Evolutionary conservation across 1,140 invertebrate species (phyloP), one percentile per base, ranked within the genome.

Genomic region (Drosophila lacteicornis): DNA sequence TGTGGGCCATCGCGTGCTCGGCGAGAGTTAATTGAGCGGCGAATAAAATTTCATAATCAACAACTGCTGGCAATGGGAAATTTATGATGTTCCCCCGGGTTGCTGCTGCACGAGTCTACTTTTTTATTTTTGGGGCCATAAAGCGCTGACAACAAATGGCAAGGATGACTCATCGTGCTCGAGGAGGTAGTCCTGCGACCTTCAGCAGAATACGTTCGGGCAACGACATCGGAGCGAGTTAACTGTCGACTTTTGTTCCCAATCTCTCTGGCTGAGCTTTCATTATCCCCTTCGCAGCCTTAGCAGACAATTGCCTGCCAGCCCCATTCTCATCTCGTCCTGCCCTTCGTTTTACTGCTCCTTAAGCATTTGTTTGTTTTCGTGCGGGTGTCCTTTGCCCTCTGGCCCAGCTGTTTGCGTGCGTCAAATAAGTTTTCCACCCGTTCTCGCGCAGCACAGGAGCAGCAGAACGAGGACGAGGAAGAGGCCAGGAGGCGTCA

Each of bases 1-100:
- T 87, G 53, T 83, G 83, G 80, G 76, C 58, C 83, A 83, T 87
- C 84, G 83, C 83, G 83, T 87, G 83, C 84, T 67, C 46, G 46
- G 40, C 65, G 49, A 46, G 68, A 87, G 55, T 87, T 87, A 87
- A 88, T 88, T 88, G 84, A 56, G 83, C 76, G 53, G 57, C 73
- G 63, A 87, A 83, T 78, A 69, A 80, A 88, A 80, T 88, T 87
- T 83, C 80, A 88, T 87, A 87, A 87, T 80, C 80, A 80, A 80
- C 60, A 67, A 78, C 61, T 42, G 62, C 75, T 63, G 45, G 71
- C 66, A 86, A 87, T 82, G 62, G 36, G 25, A 80, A 87, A 60
- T 87, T 87, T 87, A 82, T 51, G 79, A 83, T 42, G 43, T 61
- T 74, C 13, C 56, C 67, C 38, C 30, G 40, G 33, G 56, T 53